A percentile compares a stretch with the other conserved stretches of the same genome.
phyloP scores from a whole-genome alignment of 2,888 invertebrate genomes.

The Eupithecia tripunctaria region DNA sequence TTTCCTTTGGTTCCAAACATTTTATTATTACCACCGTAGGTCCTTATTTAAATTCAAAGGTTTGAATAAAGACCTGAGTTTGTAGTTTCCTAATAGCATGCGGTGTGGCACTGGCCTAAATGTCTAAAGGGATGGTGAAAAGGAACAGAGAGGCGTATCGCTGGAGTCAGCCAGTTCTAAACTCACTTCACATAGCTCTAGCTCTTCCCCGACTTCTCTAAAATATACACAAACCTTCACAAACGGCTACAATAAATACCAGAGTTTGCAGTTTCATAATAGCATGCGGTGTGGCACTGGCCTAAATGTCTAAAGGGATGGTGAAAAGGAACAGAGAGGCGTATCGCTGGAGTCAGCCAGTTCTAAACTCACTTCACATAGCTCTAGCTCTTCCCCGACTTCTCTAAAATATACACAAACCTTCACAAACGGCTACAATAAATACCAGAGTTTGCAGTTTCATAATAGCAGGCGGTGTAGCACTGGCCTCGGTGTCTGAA shows the following conservation, averaged over 20 bases:
- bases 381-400: too few relatives aligned
- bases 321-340: slow-evolving; percentile 84
- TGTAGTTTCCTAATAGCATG: slow-evolving; percentile 74
- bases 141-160: slow-evolving; percentile 83
- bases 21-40: slow-evolving; percentile 49
- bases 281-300: slow-evolving; percentile 75
- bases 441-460: slow-evolving; percentile 77
- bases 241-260: slow-evolving; percentile 55
- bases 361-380: too few relatives aligned
- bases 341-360: too few relatives aligned
- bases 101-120: slow-evolving; percentile 76
- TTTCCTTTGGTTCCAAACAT: slow-evolving; percentile 68
- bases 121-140: slow-evolving; percentile 86
- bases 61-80: slow-evolving; percentile 66
- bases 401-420: too few relatives aligned
- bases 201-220: too few relatives aligned
- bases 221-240: too few relatives aligned
- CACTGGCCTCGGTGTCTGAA: slow-evolving; percentile 83
- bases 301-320: slow-evolving; percentile 85
- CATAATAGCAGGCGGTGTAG: slow-evolving; percentile 73
- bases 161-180: too few relatives aligned
- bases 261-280: slow-evolving; percentile 76
- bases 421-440: too few relatives aligned
- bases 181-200: too few relatives aligned
- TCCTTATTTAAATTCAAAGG: neutral